Percentiles rank a stretch among this genome's conserved stretches.
These are phyloP conservation scores for Orchesella cincta DNA, from an alignment of 1,140 invertebrate species.

Conservation along the genomic window DNA sequence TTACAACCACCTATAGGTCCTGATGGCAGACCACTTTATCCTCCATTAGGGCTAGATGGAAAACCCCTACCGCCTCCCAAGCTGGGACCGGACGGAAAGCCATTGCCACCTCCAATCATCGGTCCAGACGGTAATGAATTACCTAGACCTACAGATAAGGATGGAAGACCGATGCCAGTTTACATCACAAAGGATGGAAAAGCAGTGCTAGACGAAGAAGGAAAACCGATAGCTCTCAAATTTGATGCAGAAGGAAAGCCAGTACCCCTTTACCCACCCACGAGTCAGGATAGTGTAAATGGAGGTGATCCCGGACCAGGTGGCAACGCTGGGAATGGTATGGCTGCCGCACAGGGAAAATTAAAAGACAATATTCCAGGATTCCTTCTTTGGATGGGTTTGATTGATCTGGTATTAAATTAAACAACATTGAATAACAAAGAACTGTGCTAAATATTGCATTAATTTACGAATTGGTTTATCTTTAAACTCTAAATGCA, in stretches of 20 bases:
- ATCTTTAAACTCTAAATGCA: too few relatives aligned
- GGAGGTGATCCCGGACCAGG: neutral
- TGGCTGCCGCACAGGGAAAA: neutral
- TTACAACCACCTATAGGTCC: neutral
- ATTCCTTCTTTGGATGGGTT: neutral
- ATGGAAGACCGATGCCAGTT: conserved; percentile 1
- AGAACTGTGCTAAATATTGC: too few relatives aligned
- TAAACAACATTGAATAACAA: too few relatives aligned
- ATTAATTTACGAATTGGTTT: too few relatives aligned
- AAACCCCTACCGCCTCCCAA: neutral
- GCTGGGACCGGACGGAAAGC: neutral
- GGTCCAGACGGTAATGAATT: neutral
- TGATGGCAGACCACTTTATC: neutral
- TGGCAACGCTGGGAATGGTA: neutral
- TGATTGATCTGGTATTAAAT: neutral
- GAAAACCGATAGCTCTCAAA: neutral
- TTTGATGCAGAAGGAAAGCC: conserved; percentile 6
- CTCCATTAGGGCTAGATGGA: neutral
- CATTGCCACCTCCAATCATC: neutral
- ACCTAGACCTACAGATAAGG: neutral
- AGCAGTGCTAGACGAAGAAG: neutral
- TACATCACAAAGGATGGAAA: neutral
- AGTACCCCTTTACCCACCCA: neutral
- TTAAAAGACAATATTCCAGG: neutral
- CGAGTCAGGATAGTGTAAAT: too few relatives aligned